Conservation (phyloP, 1,140 invertebrate genomes). For the Diachasmimorpha longicaudata region DNA sequence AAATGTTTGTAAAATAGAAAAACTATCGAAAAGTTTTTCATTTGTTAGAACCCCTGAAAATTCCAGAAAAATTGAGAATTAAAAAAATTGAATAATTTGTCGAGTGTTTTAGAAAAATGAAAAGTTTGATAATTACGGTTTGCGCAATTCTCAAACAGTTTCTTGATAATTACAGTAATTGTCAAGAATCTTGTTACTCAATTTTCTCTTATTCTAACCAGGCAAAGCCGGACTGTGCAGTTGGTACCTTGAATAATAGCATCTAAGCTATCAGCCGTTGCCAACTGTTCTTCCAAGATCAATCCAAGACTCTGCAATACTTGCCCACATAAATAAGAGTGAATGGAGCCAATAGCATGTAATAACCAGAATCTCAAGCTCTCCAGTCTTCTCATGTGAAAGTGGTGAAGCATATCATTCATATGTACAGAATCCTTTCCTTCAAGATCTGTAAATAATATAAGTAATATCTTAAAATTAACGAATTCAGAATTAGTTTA, state of each 20-base stretch:
- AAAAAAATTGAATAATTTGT: too few relatives aligned
- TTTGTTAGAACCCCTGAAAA: too few relatives aligned
- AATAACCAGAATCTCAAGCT: slow-evolving; percentile 68
- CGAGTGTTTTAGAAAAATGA: too few relatives aligned
- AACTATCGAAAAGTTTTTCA: too few relatives aligned
- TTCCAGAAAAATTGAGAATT: too few relatives aligned
- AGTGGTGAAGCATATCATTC: slow-evolving; percentile 45
- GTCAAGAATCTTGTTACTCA: too few relatives aligned
- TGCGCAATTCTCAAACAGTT: too few relatives aligned
- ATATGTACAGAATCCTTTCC: slow-evolving; percentile 34
- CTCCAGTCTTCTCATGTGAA: slow-evolving; percentile 64
- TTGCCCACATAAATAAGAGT: slow-evolving; percentile 71
- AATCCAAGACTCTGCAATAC: slow-evolving; percentile 66
- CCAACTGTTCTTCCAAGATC: slow-evolving; percentile 59
- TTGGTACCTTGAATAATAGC: slow-evolving; percentile 56
- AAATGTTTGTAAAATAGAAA: too few relatives aligned
- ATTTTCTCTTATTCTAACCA: too few relatives aligned
- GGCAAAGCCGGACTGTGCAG: too few relatives aligned
- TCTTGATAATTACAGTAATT: not conserved
- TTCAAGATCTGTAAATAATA: slow-evolving; percentile 50
- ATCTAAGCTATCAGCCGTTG: slow-evolving; percentile 61
- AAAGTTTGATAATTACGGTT: too few relatives aligned
- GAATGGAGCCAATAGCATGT: slow-evolving; percentile 69
- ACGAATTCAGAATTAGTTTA: not conserved
- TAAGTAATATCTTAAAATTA: not conserved